Evolutionary conservation across 2,797 vertebrate genomes (phyloP), one percentile per base, ranked within the genome.

Genomic region (Austrolebias charrua): DNA sequence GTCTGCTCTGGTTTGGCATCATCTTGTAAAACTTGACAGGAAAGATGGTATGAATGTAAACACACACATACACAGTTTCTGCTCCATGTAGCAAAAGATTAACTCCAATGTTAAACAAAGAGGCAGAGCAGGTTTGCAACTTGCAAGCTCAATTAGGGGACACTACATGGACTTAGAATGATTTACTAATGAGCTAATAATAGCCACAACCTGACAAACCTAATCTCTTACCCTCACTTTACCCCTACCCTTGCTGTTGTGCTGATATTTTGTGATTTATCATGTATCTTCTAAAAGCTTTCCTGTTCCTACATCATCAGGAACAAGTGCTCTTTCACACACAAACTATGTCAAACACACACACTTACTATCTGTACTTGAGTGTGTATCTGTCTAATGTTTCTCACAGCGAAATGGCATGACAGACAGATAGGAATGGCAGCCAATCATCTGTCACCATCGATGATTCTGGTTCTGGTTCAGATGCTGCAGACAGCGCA

Each of bases 61-160:
- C 15, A 52, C 19, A 11, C 24, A 61, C 18, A 47, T 35, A 40
- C 49, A 60, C 18, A 52, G n/a, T n/a, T n/a, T n/a, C 59, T 33
- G 19, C n/a, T 54, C 59, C 82, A 58, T 84, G 77, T 71, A 71
- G 66, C 52, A 33, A 58, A 64, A 88, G 86, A 91, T 91, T 86
- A 90, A 76, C 66, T 62, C 61, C 74, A 63, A 63, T 89, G 86
- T 88, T 85, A 75, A 89, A 88, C 88, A 90, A 90, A 89, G 86
- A 76, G 76, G 63, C 68, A 73, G 70, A 76, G 71, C 75, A 75
- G 74, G 72, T 74, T 81, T 78, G 66, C 74, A 71, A 89, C 74
- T 84, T 78, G 79, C 73, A 80, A 81, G 77, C 76, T 82, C 35
- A 35, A 55, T 55, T n/a, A n/a, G 20, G 48, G 46, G 33, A 53